Percentiles rank a stretch among this genome's conserved stretches.
These are phyloP conservation scores for Ascidia mentula DNA, from an alignment of 23 tunicate genomes.

Conservation along the genomic window DNA sequence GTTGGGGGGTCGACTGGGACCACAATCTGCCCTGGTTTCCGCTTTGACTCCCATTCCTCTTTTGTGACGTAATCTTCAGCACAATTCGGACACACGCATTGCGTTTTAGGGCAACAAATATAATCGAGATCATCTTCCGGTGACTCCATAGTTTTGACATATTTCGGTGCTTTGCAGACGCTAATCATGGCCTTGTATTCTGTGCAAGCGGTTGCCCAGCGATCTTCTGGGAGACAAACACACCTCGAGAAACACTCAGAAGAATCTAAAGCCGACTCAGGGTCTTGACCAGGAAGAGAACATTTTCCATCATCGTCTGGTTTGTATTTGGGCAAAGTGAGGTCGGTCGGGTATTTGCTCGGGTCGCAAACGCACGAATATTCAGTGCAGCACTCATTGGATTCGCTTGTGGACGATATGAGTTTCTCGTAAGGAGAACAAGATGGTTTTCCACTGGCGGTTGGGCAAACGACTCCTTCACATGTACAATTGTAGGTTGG, in stretches of 20 bases:
- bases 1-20: neutral
- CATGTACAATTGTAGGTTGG: slow-evolving; percentile 33
- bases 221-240: slow-evolving; percentile 27
- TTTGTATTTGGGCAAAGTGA: slow-evolving; percentile 3
- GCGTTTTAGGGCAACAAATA: slow-evolving; percentile 32
- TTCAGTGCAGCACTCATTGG: slow-evolving; percentile 32
- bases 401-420: neutral
- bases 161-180: slow-evolving; percentile 17
- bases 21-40: slow-evolving; percentile 8
- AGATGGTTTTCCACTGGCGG: neutral
- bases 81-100: slow-evolving; percentile 32
- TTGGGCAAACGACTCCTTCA: slow-evolving; percentile 13
- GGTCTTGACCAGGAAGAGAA: slow-evolving; percentile 30
- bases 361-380: slow-evolving; percentile 40
- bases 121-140: slow-evolving; percentile 35
- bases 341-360: neutral
- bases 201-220: slow-evolving; percentile 1
- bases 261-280: slow-evolving; percentile 10
- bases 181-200: slow-evolving; percentile 11
- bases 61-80: slow-evolving; percentile 20
- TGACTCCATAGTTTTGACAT: neutral
- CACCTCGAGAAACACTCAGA: slow-evolving; percentile 40
- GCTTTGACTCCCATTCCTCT: neutral
- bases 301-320: slow-evolving; percentile 22
- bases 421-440: slow-evolving; percentile 32